Evolutionary conservation across 2,888 invertebrate genomes (phyloP).

Genomic region (Odontothrips loti): DNA sequence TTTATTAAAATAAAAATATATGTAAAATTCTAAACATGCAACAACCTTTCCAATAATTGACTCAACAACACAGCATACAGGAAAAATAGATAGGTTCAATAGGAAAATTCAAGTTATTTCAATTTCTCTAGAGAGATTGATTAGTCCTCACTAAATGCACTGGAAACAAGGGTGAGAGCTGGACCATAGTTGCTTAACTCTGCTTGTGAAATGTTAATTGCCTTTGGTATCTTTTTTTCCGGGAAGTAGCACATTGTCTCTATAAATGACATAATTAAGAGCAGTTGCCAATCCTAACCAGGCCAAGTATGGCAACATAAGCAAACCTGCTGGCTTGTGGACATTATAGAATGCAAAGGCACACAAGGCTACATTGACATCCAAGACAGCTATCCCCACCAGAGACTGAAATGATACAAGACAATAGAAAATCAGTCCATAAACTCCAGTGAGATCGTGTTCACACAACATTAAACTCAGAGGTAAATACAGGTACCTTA

Average conservation of each 20-base stretch:
- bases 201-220: not conserved
- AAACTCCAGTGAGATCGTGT: not conserved
- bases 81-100: no score
- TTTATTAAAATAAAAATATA: no score
- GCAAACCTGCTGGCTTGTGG: constrained; percentile 60
- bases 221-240: constrained; percentile 32
- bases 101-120: no score
- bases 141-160: no score
- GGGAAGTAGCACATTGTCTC: constrained; percentile 49
- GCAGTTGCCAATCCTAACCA: constrained; percentile 68
- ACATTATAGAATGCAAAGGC: constrained; percentile 58
- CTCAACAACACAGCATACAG: no score
- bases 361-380: constrained; percentile 56
- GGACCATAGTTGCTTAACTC: no score
- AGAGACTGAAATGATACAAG: constrained; percentile 53
- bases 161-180: no score
- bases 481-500: constrained; percentile 45
- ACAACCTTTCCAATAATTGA: no score
- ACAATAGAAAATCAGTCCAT: not conserved
- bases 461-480: not conserved
- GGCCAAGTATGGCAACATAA: constrained; percentile 70
- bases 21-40: no score
- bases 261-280: constrained; percentile 64
- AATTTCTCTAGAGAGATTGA: no score
- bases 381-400: constrained; percentile 57